Percentiles rank a stretch among this genome's conserved stretches.
Conservation (phyloP, 2,113 vertebrate genomes). For the Neolamprologus sp. region DNA sequence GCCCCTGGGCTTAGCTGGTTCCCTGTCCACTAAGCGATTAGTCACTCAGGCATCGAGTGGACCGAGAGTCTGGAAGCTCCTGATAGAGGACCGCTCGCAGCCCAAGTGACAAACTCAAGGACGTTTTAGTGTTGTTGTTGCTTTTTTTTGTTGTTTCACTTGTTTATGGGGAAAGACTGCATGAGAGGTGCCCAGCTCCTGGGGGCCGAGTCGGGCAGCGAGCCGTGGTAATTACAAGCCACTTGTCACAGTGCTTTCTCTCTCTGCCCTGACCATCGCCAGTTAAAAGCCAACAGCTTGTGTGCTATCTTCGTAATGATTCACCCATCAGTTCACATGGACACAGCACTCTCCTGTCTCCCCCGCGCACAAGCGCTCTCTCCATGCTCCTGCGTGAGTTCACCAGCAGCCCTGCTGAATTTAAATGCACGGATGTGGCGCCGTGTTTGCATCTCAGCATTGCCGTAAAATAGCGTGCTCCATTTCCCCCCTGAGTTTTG, state of each 20-base stretch:
- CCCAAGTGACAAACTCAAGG: slow-evolving; percentile 49
- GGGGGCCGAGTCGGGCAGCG: slow-evolving; percentile 21
- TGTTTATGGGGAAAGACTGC: slow-evolving; percentile 42
- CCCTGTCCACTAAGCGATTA: slow-evolving; percentile 49
- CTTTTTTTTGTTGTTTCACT: slow-evolving; percentile 18
- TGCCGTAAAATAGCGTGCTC: not conserved
- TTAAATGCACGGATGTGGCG: not conserved
- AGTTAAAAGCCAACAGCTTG: slow-evolving; percentile 52
- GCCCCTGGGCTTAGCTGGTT: slow-evolving; percentile 31
- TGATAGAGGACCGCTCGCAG: slow-evolving; percentile 49
- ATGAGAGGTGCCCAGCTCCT: slow-evolving; percentile 31
- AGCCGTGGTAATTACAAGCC: slow-evolving; percentile 52
- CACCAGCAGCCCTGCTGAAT: not conserved
- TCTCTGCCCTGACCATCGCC: slow-evolving; percentile 4
- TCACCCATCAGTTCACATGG: slow-evolving; percentile 51
- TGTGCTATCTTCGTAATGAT: slow-evolving; percentile 54
- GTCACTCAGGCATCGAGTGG: slow-evolving; percentile 44
- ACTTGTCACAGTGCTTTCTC: slow-evolving; percentile 36
- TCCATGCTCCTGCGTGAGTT: not conserved
- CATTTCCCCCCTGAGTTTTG: not conserved
- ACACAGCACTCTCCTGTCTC: slow-evolving; percentile 10
- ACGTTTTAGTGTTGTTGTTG: slow-evolving; percentile 23
- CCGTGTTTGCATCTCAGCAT: not conserved
- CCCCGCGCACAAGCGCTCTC: not conserved
- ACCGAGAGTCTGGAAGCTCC: slow-evolving; percentile 52